Evolutionary conservation across 2,113 vertebrate species (phyloP), one percentile per base, ranked within the genome.

Genomic region (Larimichthys crocea): DNA sequence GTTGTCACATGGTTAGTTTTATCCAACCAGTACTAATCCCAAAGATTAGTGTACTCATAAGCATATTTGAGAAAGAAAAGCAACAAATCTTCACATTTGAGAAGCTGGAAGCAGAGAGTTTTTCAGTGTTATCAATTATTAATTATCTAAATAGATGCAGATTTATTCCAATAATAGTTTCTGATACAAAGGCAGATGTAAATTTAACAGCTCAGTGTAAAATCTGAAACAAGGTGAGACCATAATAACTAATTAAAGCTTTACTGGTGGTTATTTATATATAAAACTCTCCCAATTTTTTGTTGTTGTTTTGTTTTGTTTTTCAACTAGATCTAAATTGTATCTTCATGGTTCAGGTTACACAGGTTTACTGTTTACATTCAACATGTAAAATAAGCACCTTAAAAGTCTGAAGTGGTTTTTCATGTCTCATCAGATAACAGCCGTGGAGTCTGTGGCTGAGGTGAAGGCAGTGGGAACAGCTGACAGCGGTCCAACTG

Each of bases 401-500:
- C 5, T 52, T 16, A 50, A 55, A 46, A 22, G 40, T 77, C 10
- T 77, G 59, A 73, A 52, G n/a, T 19, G 55, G 17, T 74, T 10
- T 52, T 48, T 73, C 22, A 26, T 82, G 17, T 35, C 59, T 85
- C 44, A 64, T 44, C 74, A 95, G 95, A 44, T 92, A 20, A 29
- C 86, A 6, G 57, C 70, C 6, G 85, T 79, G 16, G 98, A 99
- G 64, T 69, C 80, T 1, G 72, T 93, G 80, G 88, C 73, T 76
- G 98, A 99, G 76, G 94, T 92, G 79, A 98, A 97, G 91, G 63
- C 93, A 1, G 48, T 60, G 59, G 83, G 94, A 59, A 73, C 89
- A n/a, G 89, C 84, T 22, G 97, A 98, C 60, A 89, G 91, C 22
- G 87, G 88, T 81, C 84, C 93, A 11, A 88, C 88, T 52, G 89